Conservation (phyloP, 2,113 vertebrate species). For the Dasyornis broadbenti region DNA sequence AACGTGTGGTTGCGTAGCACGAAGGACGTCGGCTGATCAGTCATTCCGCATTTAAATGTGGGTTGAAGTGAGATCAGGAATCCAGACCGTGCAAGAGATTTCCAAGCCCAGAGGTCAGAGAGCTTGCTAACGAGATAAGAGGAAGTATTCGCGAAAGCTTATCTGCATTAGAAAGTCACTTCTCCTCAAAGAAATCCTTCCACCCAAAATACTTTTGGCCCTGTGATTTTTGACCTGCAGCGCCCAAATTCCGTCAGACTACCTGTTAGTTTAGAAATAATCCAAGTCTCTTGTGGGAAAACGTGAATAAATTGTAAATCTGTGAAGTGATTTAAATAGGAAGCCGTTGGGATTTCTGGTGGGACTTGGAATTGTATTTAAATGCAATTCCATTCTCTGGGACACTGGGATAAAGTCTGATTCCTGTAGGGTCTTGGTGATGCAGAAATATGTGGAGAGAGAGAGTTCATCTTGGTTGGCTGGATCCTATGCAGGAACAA, state of each 20-base stretch:
- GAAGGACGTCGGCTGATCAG: constrained; percentile 27
- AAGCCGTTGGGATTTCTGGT: background rate
- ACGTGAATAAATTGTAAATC: background rate
- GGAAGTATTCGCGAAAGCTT: constrained; percentile 29
- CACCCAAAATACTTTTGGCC: background rate
- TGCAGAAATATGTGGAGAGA: background rate
- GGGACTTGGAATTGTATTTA: background rate
- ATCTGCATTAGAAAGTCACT: background rate
- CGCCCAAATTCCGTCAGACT: background rate
- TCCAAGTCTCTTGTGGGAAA: background rate
- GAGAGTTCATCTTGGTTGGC: background rate
- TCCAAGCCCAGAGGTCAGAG: constrained; percentile 36
- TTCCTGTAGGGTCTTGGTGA: background rate
- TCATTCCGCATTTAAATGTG: constrained; percentile 51
- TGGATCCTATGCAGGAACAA: background rate
- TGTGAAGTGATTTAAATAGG: background rate
- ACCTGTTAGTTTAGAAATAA: background rate
- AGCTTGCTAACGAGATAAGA: constrained; percentile 42
- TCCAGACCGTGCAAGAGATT: constrained; percentile 44
- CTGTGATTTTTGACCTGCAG: constrained; percentile 1
- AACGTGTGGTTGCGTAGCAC: background rate
- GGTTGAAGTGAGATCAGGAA: constrained; percentile 38
- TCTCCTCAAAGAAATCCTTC: constrained; percentile 15
- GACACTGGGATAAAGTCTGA: background rate
- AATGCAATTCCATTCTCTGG: background rate